phyloP scores from a whole-genome alignment of 2,888 invertebrate genomes.

The Gari tellinella region DNA sequence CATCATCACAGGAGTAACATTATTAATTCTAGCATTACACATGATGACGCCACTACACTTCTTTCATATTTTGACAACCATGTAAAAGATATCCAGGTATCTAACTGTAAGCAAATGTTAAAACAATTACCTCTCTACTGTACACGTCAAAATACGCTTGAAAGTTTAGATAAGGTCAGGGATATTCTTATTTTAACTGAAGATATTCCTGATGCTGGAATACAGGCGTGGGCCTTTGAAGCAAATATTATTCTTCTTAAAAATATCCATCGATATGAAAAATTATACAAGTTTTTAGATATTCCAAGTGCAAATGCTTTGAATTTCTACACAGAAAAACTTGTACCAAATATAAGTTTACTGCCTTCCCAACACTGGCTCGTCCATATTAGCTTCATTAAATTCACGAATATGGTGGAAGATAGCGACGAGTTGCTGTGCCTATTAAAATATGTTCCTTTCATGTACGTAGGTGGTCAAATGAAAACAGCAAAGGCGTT shows the following conservation, averaged over 20 bases:
- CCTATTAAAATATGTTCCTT: neutral
- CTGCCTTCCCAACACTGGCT: constrained; percentile 8
- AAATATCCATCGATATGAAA: neutral
- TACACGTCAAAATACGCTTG: neutral
- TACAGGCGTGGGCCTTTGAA: neutral
- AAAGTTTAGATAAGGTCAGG: neutral
- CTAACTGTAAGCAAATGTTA: neutral
- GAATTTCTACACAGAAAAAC: neutral
- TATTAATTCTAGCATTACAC: neutral
- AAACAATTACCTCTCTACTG: constrained; percentile 2
- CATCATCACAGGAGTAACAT: neutral
- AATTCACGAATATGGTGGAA: neutral
- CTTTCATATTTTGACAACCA: constrained; percentile 2
- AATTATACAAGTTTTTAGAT: constrained; percentile 7
- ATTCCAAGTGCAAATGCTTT: neutral
- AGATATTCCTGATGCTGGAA: neutral
- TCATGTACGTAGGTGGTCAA: constrained; percentile 2
- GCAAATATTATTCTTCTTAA: neutral
- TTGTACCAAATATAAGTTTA: neutral
- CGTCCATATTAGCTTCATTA: constrained; percentile 4
- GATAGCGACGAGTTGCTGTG: neutral
- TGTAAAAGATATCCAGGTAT: neutral
- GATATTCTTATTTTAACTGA: constrained; percentile 1
- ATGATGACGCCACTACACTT: neutral
- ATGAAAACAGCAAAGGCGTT: neutral